Evolutionary conservation across 2,888 invertebrate genomes (phyloP).

Genomic region (Alviniconcha strummeri): DNA sequence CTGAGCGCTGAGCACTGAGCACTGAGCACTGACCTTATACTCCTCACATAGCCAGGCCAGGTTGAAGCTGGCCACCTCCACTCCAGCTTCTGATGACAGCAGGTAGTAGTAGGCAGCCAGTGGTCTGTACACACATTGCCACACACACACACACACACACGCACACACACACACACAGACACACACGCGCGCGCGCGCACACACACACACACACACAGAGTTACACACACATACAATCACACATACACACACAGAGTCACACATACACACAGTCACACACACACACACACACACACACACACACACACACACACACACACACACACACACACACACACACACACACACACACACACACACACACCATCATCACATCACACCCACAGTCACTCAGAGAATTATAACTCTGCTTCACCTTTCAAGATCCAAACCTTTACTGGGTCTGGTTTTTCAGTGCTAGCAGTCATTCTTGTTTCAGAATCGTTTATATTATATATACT

Average conservation of each 20-base stretch:
- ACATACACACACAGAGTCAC: background rate
- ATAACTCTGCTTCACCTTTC: too few species aligned
- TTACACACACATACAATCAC: background rate
- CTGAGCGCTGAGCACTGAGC: too few species aligned
- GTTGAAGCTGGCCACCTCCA: conserved; percentile 71
- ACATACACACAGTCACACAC: conserved; percentile 1
- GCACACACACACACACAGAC: background rate
- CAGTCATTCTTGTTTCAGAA: too few species aligned
- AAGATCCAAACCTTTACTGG: too few species aligned
- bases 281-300: conserved; percentile 6
- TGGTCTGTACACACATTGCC: conserved; percentile 52
- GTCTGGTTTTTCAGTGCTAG: too few species aligned
- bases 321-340: background rate
- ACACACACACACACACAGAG: background rate
- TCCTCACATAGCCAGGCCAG: conserved; percentile 70
- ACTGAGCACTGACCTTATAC: conserved; percentile 53
- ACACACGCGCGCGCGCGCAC: conserved; percentile 30
- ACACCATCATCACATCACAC: background rate
- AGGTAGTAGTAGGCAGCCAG: conserved; percentile 66
- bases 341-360: background rate
- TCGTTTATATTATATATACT: too few species aligned
- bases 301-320: background rate
- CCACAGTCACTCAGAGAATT: background rate
- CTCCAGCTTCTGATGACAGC: conserved; percentile 68
- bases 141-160: too few species aligned